Evolutionary conservation across 2,113 vertebrate genomes (phyloP), one percentile per base, ranked within the genome.

Genomic region (Pygoscelis adeliae): DNA sequence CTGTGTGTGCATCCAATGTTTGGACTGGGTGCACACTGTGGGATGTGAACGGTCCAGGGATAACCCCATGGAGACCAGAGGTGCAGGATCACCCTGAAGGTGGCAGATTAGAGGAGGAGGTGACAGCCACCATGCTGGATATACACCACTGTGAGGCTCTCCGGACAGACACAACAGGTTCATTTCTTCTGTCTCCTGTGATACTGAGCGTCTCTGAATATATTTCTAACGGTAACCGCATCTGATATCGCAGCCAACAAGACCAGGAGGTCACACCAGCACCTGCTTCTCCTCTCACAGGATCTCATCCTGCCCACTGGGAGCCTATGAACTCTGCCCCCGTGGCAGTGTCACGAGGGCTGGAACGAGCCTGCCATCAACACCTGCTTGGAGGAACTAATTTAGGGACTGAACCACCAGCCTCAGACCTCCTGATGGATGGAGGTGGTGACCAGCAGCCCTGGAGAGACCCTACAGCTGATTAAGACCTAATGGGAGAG

Each of bases 341-440:
- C 0, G 0, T 52, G 36, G 36, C 26, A 34, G 26, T 23, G 6
- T 36, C 29, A 22, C 1, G 2, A 34, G 61, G 52, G 23, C n/a
- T 69, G 32, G 40, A 50, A 29, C 0, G 2, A 84, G 15, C 12
- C 25, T 71, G 32, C 9, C n/a, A 26, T 34, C 42, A 74, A 30
- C 47, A 42, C 10, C 62, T 80, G 36, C 55, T 71, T 21, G 15
- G 25, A 80, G 66, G 22, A 92, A 14, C 14, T 29, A 47, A 2
- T 74, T n/a, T 7, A 27, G 36, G 17, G 29, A 20, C 46, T 67
- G 34, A 11, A 2, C n/a, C 23, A 52, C 26, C 16, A 65, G 10
- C 17, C 34, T n/a, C 13, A 16, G 61, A 25, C 10, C 61, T 59
- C 9, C 56, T n/a, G 44, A 14, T 25, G 65, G 29, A 22, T 44